Base-by-base conservation (phyloP, 2,113 vertebrate genomes). In the Paramormyrops kingsleyae region DNA sequence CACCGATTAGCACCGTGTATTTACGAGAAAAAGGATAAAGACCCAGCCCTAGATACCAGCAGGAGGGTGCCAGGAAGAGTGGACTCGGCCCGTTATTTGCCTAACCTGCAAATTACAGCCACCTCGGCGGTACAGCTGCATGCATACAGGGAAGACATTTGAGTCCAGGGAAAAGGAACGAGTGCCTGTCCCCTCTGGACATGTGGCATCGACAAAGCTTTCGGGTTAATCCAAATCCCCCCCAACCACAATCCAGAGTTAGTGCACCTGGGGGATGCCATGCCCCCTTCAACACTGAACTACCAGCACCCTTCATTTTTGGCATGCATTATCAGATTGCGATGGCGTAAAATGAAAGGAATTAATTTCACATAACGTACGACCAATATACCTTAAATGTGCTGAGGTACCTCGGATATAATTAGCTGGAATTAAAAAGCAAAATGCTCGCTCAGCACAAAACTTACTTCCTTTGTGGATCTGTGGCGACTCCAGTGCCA, bases 401-500 rank as follows among this genome's bases (percentile, higher is more conserved):
- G 35, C 17, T 7, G 15, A 5, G 35, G 35, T 80, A 42, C 31
- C n/a, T 86, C 8, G 46, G 83, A 47, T 86, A n/a, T 27, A 8
- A 49, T 49, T 86, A 49, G 2, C 19, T 27, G 13, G 3, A 46
- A 62, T 13, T 62, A 39, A 44, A 70, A 84, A 24, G 62, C 62
- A 70, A 17, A 39, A 80, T 70, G 50, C 12, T 12, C 44, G 17
- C 21, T 8, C 62, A 31, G 47, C 15, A 46, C 39, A 21, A 52
- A 44, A 92, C 94, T 94, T 91, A 95, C 95, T 90, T 90, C 90
- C 27, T 92, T 92, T 91, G 24, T 93, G 94, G 31, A 94, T 90
- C 62, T 93, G 92, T 0, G 95, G 90, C 17, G 95, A 94, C 90
- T 96, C 96, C 50, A 95, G 91, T 1, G 95, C 94, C 0, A 96